Conservation (phyloP, 2,113 vertebrate genomes). For the Pitta sordida region DNA sequence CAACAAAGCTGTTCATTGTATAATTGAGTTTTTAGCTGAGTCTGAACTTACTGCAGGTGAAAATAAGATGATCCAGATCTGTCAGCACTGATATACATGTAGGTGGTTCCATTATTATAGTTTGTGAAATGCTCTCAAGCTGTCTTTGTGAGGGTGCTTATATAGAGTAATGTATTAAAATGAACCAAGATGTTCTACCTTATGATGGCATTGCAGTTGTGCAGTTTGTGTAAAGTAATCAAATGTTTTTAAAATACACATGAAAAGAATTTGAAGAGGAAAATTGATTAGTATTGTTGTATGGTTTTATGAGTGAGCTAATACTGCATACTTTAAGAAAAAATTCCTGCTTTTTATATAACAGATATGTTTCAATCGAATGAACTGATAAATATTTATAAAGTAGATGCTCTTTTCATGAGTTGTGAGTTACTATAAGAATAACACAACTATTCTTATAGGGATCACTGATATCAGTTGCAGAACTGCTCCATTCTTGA, state of each 20-base stretch:
- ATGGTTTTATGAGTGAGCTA: background rate
- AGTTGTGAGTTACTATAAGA: conserved; percentile 64
- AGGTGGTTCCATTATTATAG: conserved; percentile 73
- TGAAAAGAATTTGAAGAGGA: conserved; percentile 10
- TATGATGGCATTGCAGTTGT: conserved; percentile 66
- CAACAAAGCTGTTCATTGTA: conserved; percentile 70
- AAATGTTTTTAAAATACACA: conserved; percentile 56
- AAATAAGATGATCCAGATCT: conserved; percentile 76
- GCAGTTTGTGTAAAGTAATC: conserved; percentile 61
- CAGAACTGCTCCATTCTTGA: conserved; percentile 9
- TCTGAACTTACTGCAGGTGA: conserved; percentile 73
- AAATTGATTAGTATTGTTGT: background rate
- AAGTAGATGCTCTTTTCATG: conserved; percentile 59
- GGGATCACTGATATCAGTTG: conserved; percentile 1
- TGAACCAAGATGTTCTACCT: conserved; percentile 67
- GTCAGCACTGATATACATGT: conserved; percentile 69
- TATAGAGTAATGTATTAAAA: conserved; percentile 69
- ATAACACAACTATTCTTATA: conserved; percentile 11
- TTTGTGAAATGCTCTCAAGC: conserved; percentile 74
- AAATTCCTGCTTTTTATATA: conserved; percentile 12
- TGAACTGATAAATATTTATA: conserved; percentile 61
- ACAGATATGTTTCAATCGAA: conserved; percentile 36
- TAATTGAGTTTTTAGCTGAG: conserved; percentile 75
- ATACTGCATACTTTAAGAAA: conserved; percentile 27
- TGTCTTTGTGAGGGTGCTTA: conserved; percentile 70